Evolutionary conservation across 2,113 vertebrate species (phyloP), one percentile per base, ranked within the genome.

Genomic region (Rhodinocichla rosea): DNA sequence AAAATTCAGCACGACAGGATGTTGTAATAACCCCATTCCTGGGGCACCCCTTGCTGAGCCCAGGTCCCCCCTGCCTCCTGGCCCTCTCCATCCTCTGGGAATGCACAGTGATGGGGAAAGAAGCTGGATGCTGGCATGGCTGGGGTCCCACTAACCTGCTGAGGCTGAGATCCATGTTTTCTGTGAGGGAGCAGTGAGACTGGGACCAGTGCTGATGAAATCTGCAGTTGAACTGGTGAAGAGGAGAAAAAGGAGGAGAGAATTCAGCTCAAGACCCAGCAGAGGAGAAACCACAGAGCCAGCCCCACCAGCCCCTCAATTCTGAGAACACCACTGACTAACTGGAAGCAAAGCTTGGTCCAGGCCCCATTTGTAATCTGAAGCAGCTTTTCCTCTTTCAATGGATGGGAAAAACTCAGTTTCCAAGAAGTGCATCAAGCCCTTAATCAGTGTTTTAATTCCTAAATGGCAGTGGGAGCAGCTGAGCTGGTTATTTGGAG

Each of bases 361-460:
- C 0, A 1, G 44, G 44, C 30, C 42, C 30, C 44, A 11, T 64
- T 59, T 79, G 39, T 47, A 90, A 44, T 11, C 65, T 71, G 7
- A 3, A 82, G 33, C 23, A 63, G 35, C 9, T 67, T 75, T 81
- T 59, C 82, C 45, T 76, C 62, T 69, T 52, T 45, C 74, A 55
- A 10, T 8, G 11, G 30, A 87, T 3, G 7, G 50, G 88, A 86
- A 93, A 77, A 63, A 13, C 7, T 84, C 91, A 4, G 18, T 92
- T 92, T 83, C 89, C 75, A 69, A 84, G 89, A 63, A 91, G 78
- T 23, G 50, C 84, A 83, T 91, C 87, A 73, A 89, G 78, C 26
- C 44, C 49, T 91, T 89, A 76, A 92, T 82, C 22, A 55, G 74
- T 50, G 63, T 87, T 95, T 94, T 91, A 91, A 89, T 95, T 95